Conservation (phyloP, 2,113 vertebrate genomes). For the Sigmodon hispidus region DNA sequence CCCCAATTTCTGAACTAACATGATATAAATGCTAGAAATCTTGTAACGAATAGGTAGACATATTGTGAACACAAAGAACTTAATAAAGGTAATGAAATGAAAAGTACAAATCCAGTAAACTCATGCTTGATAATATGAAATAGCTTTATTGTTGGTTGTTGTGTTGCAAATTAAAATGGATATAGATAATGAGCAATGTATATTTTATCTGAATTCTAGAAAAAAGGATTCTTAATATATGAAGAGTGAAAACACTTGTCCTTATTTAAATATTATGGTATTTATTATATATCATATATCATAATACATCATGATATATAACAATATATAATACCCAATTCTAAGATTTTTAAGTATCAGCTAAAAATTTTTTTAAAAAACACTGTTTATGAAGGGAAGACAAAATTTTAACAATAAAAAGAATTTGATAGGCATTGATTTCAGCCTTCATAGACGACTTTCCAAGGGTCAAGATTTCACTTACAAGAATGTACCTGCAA, state of each 20-base stretch:
- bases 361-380: background rate
- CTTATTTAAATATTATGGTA: background rate
- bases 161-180: background rate
- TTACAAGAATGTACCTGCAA: background rate
- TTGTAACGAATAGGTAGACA: background rate
- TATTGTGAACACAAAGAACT: background rate
- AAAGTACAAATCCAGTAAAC: background rate
- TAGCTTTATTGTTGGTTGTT: background rate
- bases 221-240: background rate
- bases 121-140: background rate
- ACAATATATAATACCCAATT: background rate
- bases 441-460: background rate
- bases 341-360: background rate
- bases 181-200: background rate
- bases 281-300: background rate
- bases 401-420: background rate
- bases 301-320: too few species aligned
- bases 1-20: background rate
- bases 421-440: background rate
- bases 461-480: background rate
- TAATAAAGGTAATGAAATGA: background rate
- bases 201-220: background rate
- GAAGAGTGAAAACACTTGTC: background rate
- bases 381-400: background rate
- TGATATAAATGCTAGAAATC: background rate